phyloP scores from a whole-genome alignment of 1,140 invertebrate genomes.

The Ceratina japonica region DNA sequence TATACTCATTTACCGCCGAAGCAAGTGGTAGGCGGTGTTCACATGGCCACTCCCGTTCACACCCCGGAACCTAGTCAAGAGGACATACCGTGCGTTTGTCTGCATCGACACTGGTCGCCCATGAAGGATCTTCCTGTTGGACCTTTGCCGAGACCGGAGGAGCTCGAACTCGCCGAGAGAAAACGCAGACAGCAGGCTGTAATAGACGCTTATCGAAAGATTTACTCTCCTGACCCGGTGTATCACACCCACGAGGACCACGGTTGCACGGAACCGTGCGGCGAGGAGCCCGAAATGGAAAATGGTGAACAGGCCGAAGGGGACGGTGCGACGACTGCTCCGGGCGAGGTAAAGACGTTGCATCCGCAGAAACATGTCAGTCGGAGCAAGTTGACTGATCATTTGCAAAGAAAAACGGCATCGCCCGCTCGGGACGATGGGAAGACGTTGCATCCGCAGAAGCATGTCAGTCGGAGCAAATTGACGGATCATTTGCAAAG shows the following conservation, averaged over 20 bases:
- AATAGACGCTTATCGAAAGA: conserved; percentile 35
- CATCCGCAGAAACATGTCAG: too few species aligned
- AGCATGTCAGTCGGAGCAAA: too few species aligned
- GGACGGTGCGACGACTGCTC: too few species aligned
- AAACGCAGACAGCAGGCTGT: conserved; percentile 16
- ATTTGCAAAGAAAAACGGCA: too few species aligned
- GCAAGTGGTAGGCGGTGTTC: conserved; percentile 58
- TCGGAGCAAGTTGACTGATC: too few species aligned
- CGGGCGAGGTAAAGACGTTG: too few species aligned
- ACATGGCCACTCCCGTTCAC: conserved; percentile 62
- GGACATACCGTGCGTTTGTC: conserved; percentile 24
- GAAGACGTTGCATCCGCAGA: too few species aligned
- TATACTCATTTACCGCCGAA: conserved; percentile 42
- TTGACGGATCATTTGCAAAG: too few species aligned
- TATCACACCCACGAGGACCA: background rate
- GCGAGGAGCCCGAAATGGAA: background rate
- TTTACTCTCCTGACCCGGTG: conserved; percentile 24
- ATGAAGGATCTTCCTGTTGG: conserved; percentile 34
- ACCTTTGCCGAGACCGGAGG: conserved; percentile 24
- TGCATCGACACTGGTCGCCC: conserved; percentile 59
- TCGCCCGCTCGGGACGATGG: too few species aligned
- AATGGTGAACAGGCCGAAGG: background rate
- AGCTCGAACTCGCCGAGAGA: conserved; percentile 20
- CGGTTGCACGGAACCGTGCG: conserved; percentile 9
- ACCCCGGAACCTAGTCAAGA: conserved; percentile 61